Base-by-base conservation (phyloP, 2,113 vertebrate species). In the Notiomystis cincta region DNA sequence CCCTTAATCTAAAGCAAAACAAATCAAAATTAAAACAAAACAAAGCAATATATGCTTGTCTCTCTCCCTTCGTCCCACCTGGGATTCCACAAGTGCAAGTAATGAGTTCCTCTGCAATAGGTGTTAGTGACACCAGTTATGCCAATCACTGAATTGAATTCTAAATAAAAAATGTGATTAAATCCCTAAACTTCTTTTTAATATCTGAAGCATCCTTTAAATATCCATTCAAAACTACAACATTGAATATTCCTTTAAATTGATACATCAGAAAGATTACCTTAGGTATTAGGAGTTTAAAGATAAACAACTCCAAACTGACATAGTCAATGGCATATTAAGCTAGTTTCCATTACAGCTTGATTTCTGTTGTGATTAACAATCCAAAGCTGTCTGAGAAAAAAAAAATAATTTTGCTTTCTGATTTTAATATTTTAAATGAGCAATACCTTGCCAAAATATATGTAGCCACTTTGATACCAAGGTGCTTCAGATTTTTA, bases 31-130 rank as follows among this genome's bases (percentile, higher is more conserved):
- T 54, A 27, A 64, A 69, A 10, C 8, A 38, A 79, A 70, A 11
- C 7, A 58, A 90, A 78, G 3, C 8, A 69, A 20, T 15, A 44
- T 2, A 2, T 1, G 1, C 2, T 57, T 22, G 4, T 67, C 3
- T 54, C 8, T 27, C 9, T 3, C 1, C 2, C 4, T 27, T 6
- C 9, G 3, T 30, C 10, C 8, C 8, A 0, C 1, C 10, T 6
- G 2, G 3, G 65, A 11, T 50, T 88, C 16, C 37, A 38, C 17
- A 65, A 81, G 50, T 79, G 40, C 8, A 15, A n/a, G 5, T 56
- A 72, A 56, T 13, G 17, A 31, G 7, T 47, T 51, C 13, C 1
- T 40, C 33, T 70, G 15, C 53, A 70, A 27, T 2, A 73, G 10
- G 3, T 64, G 24, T 27, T 30, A 44, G 8, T 50, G 23, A 16